phyloP scores from a whole-genome alignment of 2,113 vertebrate genomes.

The Leptosomus discolor region DNA sequence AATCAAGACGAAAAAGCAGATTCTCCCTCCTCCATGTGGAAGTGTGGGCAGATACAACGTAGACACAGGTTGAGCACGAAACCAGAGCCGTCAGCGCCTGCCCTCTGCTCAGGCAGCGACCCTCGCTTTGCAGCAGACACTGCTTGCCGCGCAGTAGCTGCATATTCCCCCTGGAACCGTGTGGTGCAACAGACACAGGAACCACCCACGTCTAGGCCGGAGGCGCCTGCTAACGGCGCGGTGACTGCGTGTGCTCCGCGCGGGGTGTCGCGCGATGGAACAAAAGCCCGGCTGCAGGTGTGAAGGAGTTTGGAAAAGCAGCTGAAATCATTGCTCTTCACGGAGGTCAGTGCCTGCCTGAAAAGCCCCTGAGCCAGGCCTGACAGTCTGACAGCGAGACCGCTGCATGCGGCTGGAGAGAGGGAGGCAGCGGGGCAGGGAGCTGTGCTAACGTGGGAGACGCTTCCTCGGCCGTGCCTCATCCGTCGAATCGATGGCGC shows the following conservation, averaged over 20 bases:
- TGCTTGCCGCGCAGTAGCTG: not conserved
- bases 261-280: not conserved
- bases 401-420: not conserved
- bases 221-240: not conserved
- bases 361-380: not conserved
- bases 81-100: no score
- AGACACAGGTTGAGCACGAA: not conserved
- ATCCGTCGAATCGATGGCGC: accelerated
- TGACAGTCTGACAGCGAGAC: not conserved
- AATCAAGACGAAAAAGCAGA: not conserved
- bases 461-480: not conserved
- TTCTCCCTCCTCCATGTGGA: not conserved
- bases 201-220: not conserved
- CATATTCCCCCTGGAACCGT: no score
- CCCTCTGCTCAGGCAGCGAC: not conserved
- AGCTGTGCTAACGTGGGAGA: not conserved
- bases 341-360: not conserved
- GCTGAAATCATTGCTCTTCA: not conserved
- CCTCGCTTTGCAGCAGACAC: not conserved
- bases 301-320: not conserved
- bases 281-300: not conserved
- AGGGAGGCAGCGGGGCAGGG: not conserved
- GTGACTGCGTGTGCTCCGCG: not conserved
- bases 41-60: not conserved
- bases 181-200: not conserved